phyloP scores from a whole-genome alignment of 2,113 vertebrate genomes.

The Lagopus leucura region DNA sequence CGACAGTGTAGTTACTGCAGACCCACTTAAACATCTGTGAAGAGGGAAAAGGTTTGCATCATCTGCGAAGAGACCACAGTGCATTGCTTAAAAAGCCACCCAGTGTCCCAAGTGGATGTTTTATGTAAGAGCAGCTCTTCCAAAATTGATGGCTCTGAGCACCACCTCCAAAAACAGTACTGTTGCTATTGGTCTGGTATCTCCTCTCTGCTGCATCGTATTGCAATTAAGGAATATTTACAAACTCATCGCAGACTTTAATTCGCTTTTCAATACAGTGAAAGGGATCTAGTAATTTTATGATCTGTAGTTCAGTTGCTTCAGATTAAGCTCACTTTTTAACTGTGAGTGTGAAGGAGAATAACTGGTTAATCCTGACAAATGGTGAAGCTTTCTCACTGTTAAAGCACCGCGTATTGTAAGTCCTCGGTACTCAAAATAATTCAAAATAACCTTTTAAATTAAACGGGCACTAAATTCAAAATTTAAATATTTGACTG shows the following conservation, averaged over 20 bases:
- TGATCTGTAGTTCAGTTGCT: neutral
- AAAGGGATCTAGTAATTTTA: neutral
- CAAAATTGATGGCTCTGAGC: neutral
- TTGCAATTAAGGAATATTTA: neutral
- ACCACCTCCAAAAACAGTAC: neutral
- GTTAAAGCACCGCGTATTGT: neutral
- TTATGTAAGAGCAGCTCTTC: neutral
- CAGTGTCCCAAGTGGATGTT: neutral
- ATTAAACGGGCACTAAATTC: neutral
- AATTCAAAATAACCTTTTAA: slow-evolving; percentile 2
- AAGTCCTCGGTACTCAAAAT: neutral
- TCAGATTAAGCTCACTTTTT: neutral
- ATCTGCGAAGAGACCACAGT: neutral
- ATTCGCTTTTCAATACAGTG: neutral
- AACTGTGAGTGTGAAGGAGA: neutral
- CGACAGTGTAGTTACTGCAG: neutral
- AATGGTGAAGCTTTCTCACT: neutral
- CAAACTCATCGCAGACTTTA: accelerated
- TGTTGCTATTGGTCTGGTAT: neutral
- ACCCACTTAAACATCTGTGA: accelerated
- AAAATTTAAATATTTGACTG: neutral
- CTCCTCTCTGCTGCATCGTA: neutral
- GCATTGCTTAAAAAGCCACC: neutral
- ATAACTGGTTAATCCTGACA: neutral
- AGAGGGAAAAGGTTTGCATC: neutral